Evolutionary conservation across 1,140 invertebrate genomes (phyloP), one percentile per base, ranked within the genome.

Genomic region (Hermetia illucens): DNA sequence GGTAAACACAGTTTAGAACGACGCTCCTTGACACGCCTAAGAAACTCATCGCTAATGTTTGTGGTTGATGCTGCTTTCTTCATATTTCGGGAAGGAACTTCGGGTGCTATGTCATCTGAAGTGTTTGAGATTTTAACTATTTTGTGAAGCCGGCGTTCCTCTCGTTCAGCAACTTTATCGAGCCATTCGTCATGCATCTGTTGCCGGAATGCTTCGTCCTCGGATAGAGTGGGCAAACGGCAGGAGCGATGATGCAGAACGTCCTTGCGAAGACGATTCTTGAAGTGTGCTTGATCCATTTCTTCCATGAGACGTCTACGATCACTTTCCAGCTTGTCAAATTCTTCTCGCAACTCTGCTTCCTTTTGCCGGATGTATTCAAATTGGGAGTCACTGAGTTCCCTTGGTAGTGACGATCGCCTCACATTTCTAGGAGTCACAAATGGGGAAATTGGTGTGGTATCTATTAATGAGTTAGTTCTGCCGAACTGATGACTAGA

Each of bases 151-250:
- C 77, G 79, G 20, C 83, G 67, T 50, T 85, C 73, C 44, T 80
- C 73, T n/a, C 81, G 68, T 57, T 83, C 79, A 2, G 75, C 69
- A 35, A 87, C 74, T 63, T 84, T 78, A 48, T 70, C 65, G 53
- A 83, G 72, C 58, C 84, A 88, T 57, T 88, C 84, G 41, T 79
- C 69, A 51, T 82, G 85, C 82, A 88, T 86, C 52, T 74, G 68
- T 42, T 77, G 72, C 6, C 80, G 68, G 50, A 84, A 74, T 24
- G 70, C 68, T 57, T 85, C 82, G 16, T 70, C 65, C 41, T 68
- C 64, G 22, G 64, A 61, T 37, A 58, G 42, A 4, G 68, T 65
- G 45, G 57, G 64, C 33, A 68, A 52, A 21, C 53, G 49, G 21
- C 47, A 35, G 36, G 52, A 42, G 1, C 45, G n/a, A 15, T 36